Evolutionary conservation across 2,888 invertebrate species (phyloP), one percentile per base, ranked within the genome.

Genomic region (Rhamphomyia laevipes): DNA sequence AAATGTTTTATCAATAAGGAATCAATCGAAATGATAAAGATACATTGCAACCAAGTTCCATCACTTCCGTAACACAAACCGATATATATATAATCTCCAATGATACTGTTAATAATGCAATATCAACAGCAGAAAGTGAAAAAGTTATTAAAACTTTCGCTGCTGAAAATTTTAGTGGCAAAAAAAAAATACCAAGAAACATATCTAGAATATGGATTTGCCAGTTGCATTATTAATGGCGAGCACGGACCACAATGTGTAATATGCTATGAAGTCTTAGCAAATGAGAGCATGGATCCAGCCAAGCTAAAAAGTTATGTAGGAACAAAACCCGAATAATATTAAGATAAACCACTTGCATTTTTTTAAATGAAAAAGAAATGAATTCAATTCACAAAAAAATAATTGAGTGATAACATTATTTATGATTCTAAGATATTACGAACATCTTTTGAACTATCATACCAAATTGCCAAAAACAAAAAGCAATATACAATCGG

Each of bases 251-350:
- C 45, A 31, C 45, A 45, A 16, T 45, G 31, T 31, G 45, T 45
- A 4, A 30, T 45, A n/a, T 45, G 45, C 33, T 45, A 45, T 17
- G 45, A 45, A 45, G 15, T 16, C 15, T 45, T 45, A 17, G n/a
- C 45, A 31, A 45, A 45, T 31, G 45, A 45, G 15, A 16, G 16
- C 10, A 31, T 45, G 31, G 18, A 18, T 13, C 35, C 45, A 12
- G n/a, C 15, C 21, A 35, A 17, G 21, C 13, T 45, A 13, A 15
- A 18, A 35, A 31, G 45, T 18, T 37, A 45, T 33, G 4, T 33
- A 31, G 45, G n/a, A 44, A 31, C 44, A 44, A 44, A 44, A 13
- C 44, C 27, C 17, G 10, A 11, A 27, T 6, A 44, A 30, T 16
- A n/a, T 44, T 4, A 10, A 15, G 15, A 44, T 5, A 44, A 44